Base-by-base conservation (phyloP, 2,797 vertebrate species). In the Pseudomugil gertrudae region DNA sequence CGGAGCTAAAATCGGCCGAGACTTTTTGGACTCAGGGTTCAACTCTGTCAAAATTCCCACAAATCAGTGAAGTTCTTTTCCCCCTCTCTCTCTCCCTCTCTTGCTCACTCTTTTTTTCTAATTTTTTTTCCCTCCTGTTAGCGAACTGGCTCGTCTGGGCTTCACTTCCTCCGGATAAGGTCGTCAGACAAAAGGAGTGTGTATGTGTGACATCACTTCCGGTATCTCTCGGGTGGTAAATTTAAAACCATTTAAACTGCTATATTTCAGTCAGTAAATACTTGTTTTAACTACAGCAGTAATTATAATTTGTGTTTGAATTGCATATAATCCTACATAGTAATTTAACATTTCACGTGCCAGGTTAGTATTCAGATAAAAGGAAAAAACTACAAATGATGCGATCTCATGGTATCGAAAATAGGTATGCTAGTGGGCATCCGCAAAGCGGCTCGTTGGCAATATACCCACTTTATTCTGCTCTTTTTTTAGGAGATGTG, bases 121-220 rank as follows among this genome's bases (percentile, higher is more conserved):
- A 0, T 4, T 73, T 60, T 69, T 65, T 74, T 80, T 79, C 56
- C 80, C 86, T 84, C 79, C 81, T 84, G 83, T 89, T 78, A 86
- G 87, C 90, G 87, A 81, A 91, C 90, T 87, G 89, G 89, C 81
- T 89, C 81, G 87, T 80, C 88, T 87, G 76, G 86, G 92, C 92
- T 90, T 78, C 90, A 94, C 94, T 95, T 94, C 94, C 93, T 89
- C 80, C 80, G 78, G 90, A 90, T 92, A 84, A 92, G 88, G 91
- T 91, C 90, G 86, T 84, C 84, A 90, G 85, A 89, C 89, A 90
- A 82, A 80, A 91, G 90, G 78, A 83, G 78, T 5, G 72, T 55
- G 53, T 63, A 29, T 61, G 32, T 45, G 56, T 76, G 79, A 88
- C 43, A 92, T 91, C 88, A 94, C 73, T 84, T 94, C 93, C 92